These are phyloP conservation scores for Eudasyphora cyanicolor DNA, from an alignment of 2,888 invertebrate species.

Conservation along the genomic window DNA sequence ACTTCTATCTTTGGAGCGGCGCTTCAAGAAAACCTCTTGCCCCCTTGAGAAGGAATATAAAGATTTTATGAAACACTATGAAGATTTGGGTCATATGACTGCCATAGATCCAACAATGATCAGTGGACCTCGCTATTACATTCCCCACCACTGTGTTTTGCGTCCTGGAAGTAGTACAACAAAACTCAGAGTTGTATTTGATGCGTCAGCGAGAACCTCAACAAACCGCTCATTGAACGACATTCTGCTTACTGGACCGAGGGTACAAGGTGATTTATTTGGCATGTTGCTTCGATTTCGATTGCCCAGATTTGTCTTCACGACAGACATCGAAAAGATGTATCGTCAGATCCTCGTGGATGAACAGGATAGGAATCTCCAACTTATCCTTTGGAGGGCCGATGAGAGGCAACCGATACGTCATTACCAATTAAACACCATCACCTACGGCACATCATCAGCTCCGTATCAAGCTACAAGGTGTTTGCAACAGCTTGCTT, in stretches of 20 bases:
- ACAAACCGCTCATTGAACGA: not conserved
- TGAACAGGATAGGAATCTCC: not conserved
- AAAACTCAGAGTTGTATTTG: slow-evolving; percentile 52
- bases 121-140: no score
- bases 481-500: not conserved
- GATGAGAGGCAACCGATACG: not conserved
- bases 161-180: slow-evolving; percentile 36
- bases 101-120: no score
- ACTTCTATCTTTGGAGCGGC: no score
- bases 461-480: no score
- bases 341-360: not conserved
- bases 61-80: no score
- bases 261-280: not conserved
- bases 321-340: not conserved
- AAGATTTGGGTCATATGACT: no score
- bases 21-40: no score
- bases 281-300: not conserved
- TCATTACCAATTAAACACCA: not conserved
- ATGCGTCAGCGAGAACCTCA: slow-evolving; percentile 27
- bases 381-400: slow-evolving; percentile 23
- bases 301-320: not conserved
- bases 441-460: not conserved
- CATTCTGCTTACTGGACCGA: not conserved
- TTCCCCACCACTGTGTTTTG: no score
- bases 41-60: no score